Conservation (phyloP, 2,888 invertebrate species). For the Neuroscelio doddi region DNA sequence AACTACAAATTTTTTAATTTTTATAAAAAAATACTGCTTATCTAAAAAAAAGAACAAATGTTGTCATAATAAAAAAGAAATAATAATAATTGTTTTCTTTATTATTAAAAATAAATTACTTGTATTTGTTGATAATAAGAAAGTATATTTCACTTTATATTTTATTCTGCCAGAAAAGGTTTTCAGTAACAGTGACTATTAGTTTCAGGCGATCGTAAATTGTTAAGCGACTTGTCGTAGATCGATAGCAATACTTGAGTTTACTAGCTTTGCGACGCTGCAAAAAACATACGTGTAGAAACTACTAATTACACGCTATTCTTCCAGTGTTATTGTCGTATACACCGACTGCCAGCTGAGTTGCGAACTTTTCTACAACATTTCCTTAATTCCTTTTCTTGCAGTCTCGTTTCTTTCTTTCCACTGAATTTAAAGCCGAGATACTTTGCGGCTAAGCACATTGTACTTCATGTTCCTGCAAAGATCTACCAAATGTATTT, state of each 20-base stretch:
- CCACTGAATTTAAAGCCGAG: not conserved
- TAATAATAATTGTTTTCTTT: too few relatives aligned
- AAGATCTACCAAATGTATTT: too few relatives aligned
- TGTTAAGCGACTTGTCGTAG: slow-evolving; percentile 2
- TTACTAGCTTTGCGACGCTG: slow-evolving; percentile 29
- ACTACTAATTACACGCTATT: slow-evolving; percentile 41
- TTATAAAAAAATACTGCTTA: too few relatives aligned
- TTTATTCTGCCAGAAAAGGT: too few relatives aligned
- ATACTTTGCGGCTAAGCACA: not conserved
- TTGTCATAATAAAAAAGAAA: too few relatives aligned
- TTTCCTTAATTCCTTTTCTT: slow-evolving; percentile 32
- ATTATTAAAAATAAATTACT: too few relatives aligned
- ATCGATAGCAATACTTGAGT: slow-evolving; percentile 37
- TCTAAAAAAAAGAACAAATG: too few relatives aligned
- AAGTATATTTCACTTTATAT: too few relatives aligned
- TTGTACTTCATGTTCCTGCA: not conserved
- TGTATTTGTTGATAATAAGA: too few relatives aligned
- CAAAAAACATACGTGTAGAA: slow-evolving; percentile 33
- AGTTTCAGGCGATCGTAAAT: too few relatives aligned
- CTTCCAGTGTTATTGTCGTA: slow-evolving; percentile 37
- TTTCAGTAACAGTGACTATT: too few relatives aligned
- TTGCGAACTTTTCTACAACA: slow-evolving; percentile 35
- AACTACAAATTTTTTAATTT: too few relatives aligned
- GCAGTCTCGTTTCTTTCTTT: slow-evolving; percentile 6
- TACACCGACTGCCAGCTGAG: slow-evolving; percentile 38